Conservation (phyloP, 2,113 vertebrate species). For the Fulmarus glacialis region DNA sequence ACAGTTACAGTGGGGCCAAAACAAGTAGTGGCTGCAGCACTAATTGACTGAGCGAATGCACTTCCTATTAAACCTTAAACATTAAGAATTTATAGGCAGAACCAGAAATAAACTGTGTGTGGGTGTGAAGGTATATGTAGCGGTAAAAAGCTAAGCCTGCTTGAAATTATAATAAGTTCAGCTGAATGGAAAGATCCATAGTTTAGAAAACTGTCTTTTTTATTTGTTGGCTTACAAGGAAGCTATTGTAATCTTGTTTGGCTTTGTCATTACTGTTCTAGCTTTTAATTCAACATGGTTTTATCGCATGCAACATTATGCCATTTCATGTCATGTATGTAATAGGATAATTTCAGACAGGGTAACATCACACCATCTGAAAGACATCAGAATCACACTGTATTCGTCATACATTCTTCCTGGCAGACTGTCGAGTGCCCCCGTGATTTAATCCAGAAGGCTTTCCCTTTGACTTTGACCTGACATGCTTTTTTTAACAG, state of each 20-base stretch:
- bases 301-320: neutral
- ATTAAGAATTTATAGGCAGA: constrained; percentile 33
- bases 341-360: neutral
- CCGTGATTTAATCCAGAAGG: neutral
- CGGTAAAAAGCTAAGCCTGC: neutral
- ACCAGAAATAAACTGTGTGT: constrained; percentile 31
- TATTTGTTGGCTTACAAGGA: neutral
- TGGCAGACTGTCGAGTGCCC: neutral
- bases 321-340: neutral
- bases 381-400: neutral
- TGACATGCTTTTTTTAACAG: neutral
- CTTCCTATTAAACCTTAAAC: constrained; percentile 14
- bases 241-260: neutral
- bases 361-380: neutral
- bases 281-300: neutral
- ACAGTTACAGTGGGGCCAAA: neutral
- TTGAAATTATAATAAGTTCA: constrained; percentile 4
- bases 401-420: neutral
- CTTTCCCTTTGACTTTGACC: neutral
- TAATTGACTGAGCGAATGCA: constrained; percentile 10
- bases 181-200: neutral
- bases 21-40: neutral
- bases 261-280: constrained; percentile 11
- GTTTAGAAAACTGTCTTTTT: neutral
- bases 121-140: neutral